Evolutionary conservation across 2,797 vertebrate genomes (phyloP).

Genomic region (Tympanoctomys barrerae): DNA sequence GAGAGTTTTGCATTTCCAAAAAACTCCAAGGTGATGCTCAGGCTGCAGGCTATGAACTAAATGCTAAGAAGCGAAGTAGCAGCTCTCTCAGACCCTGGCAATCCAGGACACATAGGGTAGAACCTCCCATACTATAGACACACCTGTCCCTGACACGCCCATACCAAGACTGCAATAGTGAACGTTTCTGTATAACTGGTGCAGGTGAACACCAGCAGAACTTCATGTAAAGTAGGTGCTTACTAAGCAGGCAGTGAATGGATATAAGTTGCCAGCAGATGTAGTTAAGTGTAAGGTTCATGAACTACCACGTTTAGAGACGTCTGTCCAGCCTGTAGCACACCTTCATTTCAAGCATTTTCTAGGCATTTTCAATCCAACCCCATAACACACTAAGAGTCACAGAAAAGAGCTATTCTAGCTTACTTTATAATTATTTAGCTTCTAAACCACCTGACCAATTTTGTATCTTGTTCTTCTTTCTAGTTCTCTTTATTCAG

Average conservation of each 20-base stretch:
- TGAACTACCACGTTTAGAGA: background rate
- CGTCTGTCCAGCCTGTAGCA: background rate
- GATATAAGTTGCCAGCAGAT: background rate
- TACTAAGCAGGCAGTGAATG: background rate
- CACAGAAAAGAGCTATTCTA: background rate
- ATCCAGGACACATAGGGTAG: background rate
- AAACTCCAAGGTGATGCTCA: background rate
- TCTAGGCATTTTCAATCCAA: background rate
- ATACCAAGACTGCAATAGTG: background rate
- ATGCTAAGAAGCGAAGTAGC: background rate
- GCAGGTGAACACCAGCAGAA: background rate
- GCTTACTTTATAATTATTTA: background rate
- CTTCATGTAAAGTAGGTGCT: background rate
- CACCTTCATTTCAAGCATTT: background rate
- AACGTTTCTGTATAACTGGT: background rate
- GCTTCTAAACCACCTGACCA: background rate
- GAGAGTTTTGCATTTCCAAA: background rate
- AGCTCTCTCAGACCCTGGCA: background rate
- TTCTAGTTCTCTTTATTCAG: background rate
- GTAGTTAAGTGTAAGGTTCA: background rate
- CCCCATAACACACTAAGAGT: background rate
- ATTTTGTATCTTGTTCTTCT: background rate
- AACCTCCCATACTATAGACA: background rate
- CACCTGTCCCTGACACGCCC: background rate
- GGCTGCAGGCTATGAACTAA: fast-evolving